Evolutionary conservation across 2,113 vertebrate species (phyloP).

Genomic region (Rhagologus leucostigma): DNA sequence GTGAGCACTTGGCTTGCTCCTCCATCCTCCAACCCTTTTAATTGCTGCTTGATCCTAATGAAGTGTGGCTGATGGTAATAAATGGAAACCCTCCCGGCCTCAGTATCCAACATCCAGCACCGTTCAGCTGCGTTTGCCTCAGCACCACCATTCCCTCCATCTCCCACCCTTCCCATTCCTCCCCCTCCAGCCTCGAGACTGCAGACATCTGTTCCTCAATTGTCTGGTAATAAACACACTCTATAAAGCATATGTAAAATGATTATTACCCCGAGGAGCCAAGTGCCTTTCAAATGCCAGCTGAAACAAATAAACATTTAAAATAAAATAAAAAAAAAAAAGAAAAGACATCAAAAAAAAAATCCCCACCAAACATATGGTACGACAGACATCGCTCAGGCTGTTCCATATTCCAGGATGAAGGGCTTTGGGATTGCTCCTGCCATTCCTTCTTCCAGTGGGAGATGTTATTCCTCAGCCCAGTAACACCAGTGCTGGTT

Average conservation of each 20-base stretch:
- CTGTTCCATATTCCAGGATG: background rate
- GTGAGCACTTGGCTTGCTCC: background rate
- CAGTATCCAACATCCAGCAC: background rate
- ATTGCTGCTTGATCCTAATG: constrained; percentile 66
- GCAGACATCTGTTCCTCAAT: constrained; percentile 61
- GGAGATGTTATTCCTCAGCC: background rate
- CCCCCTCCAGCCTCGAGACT: constrained; percentile 10
- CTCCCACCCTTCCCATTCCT: background rate
- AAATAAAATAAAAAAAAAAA: background rate
- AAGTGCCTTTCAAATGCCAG: constrained; percentile 61
- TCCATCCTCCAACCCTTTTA: constrained; percentile 18
- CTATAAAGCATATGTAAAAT: constrained; percentile 62
- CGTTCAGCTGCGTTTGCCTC: background rate
- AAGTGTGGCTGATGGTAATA: constrained; percentile 46
- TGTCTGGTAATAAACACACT: constrained; percentile 61
- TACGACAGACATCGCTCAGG: background rate
- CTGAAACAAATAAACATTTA: constrained; percentile 48
- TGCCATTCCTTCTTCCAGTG: background rate
- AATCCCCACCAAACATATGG: background rate
- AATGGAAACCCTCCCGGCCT: background rate
- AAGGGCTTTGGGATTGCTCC: background rate
- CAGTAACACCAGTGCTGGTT: background rate
- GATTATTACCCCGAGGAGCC: constrained; percentile 60
- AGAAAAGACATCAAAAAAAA: background rate
- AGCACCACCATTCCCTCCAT: background rate